phyloP scores from a whole-genome alignment of 2,888 invertebrate genomes.

The Xanthorhoe designata region DNA sequence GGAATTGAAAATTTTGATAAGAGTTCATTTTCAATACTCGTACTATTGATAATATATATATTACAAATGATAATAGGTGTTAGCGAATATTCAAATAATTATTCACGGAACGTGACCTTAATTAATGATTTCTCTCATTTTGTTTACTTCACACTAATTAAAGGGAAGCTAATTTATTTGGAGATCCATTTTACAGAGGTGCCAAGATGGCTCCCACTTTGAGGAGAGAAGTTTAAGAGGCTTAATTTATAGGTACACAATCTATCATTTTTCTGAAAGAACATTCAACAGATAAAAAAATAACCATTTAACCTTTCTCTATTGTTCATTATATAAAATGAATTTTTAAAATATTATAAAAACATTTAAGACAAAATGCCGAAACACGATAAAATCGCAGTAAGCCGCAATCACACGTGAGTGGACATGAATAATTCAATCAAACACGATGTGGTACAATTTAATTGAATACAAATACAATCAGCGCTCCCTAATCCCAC shows the following conservation, averaged over 20 bases:
- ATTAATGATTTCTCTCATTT: constrained; percentile 48
- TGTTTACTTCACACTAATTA: constrained; percentile 43
- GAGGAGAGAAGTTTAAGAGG: background rate
- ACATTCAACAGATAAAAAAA: no score
- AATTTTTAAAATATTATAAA: background rate
- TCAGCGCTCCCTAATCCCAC: constrained; percentile 46
- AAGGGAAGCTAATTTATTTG: constrained; percentile 15
- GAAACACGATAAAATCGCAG: constrained; percentile 20
- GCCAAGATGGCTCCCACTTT: background rate
- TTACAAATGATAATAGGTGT: no score
- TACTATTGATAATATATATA: no score
- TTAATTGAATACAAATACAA: constrained; percentile 62
- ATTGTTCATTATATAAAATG: no score
- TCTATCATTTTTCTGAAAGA: background rate
- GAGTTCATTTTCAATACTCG: no score
- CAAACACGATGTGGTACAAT: constrained; percentile 41
- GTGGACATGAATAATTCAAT: constrained; percentile 42
- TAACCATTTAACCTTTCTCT: no score
- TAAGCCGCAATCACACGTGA: constrained; percentile 31
- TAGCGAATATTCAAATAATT: constrained; percentile 38
- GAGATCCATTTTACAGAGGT: background rate
- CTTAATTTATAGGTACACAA: background rate
- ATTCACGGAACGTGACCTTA: constrained; percentile 48
- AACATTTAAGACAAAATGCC: background rate
- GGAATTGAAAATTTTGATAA: no score